These are phyloP conservation scores for Atlantisia rogersi DNA, from an alignment of 2,113 vertebrate species.

Conservation along the genomic window DNA sequence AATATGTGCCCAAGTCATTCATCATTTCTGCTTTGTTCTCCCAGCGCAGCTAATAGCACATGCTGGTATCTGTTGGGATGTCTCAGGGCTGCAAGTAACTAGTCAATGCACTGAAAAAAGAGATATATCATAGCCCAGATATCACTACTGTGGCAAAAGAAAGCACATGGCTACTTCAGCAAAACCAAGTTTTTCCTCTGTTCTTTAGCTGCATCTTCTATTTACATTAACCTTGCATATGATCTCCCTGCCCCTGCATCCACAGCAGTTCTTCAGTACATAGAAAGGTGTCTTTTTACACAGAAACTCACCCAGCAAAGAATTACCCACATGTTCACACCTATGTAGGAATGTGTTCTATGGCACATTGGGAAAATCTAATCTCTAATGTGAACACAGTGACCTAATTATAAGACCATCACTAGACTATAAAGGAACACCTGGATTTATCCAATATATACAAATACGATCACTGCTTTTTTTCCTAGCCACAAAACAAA, in stretches of 20 bases:
- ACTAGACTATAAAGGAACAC: background rate
- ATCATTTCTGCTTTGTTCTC: conserved; percentile 1
- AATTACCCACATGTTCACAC: background rate
- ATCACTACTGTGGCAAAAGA: background rate
- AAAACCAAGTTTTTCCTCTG: background rate
- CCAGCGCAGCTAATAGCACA: background rate
- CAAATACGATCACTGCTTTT: background rate
- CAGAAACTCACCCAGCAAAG: background rate
- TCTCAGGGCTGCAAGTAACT: background rate
- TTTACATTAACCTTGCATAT: background rate
- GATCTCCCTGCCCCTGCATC: background rate
- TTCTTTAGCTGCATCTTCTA: background rate
- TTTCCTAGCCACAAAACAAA: background rate
- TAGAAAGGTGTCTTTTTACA: background rate
- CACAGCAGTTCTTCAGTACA: background rate
- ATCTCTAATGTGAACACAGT: background rate
- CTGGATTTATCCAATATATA: background rate
- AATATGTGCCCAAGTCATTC: background rate
- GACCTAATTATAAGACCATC: conserved; percentile 7
- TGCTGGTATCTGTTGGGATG: background rate
- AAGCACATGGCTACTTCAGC: background rate
- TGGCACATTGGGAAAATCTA: background rate
- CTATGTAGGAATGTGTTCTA: background rate
- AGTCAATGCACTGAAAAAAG: background rate
- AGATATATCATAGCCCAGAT: background rate